Evolutionary conservation across 2,888 invertebrate genomes (phyloP), one percentile per base, ranked within the genome.

Genomic region (Xanthorhoe spadicearia): DNA sequence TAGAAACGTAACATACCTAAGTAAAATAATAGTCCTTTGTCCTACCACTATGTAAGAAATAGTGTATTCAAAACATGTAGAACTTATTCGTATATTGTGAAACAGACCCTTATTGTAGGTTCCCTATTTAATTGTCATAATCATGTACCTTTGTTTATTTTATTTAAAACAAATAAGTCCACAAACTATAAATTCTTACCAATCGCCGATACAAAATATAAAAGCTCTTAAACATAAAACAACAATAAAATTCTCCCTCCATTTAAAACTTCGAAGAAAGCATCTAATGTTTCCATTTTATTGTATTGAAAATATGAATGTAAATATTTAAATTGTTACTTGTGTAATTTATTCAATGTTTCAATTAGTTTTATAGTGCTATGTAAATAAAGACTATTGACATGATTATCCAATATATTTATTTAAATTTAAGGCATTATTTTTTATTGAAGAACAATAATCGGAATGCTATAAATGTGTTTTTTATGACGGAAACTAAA

Each of bases 201-300:
- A 60, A 53, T 13, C 57, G 64, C 66, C 70, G 55, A 69, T 68
- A 60, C 49, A 60, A 54, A 63, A 57, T 13, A 10, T 63, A 64
- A 68, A 49, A 69, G 57, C 61, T 32, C 55, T 56, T 18, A 32
- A 61, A 56, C 67, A 63, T 74, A 69, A 69, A 72, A 74, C 56
- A 18, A 54, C 58, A 50, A 62, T 74, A 70, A 74, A 73, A 69
- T 57, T 58, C 38, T 61, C 51, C 48, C 57, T 46, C 65, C 61
- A 15, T 60, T 18, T 62, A 68, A 70, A 73, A 51, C 54, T 55
- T 64, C 15, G 68, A 66, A 65, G 69, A 35, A 46, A 51, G 18
- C 50, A 17, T 28, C 56, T 58, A 46, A 62, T 66, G 46, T 50
- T 55, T 18, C 49, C 48, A 62, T 66, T 48, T 66, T 62, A 59